Conservation (phyloP, 1,140 invertebrate species). For the Saccostrea cuccullata region DNA sequence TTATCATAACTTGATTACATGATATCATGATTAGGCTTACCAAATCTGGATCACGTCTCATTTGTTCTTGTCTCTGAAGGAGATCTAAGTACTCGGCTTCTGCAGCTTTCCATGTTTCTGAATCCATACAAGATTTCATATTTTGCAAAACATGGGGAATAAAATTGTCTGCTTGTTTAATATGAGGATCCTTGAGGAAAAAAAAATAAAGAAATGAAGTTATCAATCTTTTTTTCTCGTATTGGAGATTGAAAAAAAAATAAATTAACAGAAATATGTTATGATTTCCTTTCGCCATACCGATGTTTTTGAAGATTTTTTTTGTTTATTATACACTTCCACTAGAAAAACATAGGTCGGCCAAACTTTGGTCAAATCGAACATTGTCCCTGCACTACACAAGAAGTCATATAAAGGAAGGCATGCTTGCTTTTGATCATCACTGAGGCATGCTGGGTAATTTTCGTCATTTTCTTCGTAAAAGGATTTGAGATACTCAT, state of each 20-base stretch:
- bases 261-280: no score
- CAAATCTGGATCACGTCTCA: neutral
- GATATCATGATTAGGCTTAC: neutral
- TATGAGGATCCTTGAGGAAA: neutral
- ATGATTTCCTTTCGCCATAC: neutral
- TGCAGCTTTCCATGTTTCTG: neutral
- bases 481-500: neutral
- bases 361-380: neutral
- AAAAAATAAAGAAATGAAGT: neutral
- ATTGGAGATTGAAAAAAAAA: no score
- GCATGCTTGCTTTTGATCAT: neutral
- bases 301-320: neutral
- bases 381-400: neutral
- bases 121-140: slow-evolving; percentile 1
- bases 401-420: slow-evolving; percentile 11
- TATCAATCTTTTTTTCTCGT: no score
- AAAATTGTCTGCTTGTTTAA: neutral
- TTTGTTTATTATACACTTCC: slow-evolving; percentile 5
- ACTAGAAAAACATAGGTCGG: neutral
- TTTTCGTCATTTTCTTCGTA: neutral
- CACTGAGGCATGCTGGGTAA: slow-evolving; percentile 12
- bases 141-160: neutral
- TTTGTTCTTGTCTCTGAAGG: neutral
- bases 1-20: no score
- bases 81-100: neutral